phyloP scores from a whole-genome alignment of 2,888 invertebrate species.

The Pterobdella sp. region DNA sequence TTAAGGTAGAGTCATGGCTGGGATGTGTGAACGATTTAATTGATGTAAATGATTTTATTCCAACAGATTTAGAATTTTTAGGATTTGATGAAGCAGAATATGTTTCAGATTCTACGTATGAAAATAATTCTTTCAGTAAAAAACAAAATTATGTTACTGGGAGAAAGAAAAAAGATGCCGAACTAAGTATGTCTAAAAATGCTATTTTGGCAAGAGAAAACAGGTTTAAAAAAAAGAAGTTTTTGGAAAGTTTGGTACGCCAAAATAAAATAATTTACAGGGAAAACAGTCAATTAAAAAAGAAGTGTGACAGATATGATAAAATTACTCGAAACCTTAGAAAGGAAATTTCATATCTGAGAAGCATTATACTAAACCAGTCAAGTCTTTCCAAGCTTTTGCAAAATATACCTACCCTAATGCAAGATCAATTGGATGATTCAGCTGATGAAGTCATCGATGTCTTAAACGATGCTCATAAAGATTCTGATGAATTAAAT shows the following conservation, averaged over 20 bases:
- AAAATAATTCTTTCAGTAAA: not conserved
- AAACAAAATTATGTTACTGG: not conserved
- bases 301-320: not conserved
- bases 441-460: not conserved
- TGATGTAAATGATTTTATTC: not conserved
- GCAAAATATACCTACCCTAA: not conserved
- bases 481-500: not conserved
- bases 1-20: not conserved
- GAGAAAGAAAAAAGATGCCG: not conserved
- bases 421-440: constrained; percentile 5
- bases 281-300: not conserved
- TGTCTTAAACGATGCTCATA: not conserved
- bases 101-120: not conserved
- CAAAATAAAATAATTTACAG: not conserved
- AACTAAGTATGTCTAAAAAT: not conserved
- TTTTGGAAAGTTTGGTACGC: not conserved
- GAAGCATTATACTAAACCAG: not conserved
- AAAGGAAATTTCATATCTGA: not conserved
- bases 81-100: not conserved
- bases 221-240: not conserved
- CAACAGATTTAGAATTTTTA: not conserved
- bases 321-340: not conserved
- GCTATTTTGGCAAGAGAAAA: not conserved
- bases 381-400: not conserved
- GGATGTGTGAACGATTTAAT: not conserved